These are phyloP conservation scores for Urosaurus nigricauda DNA, from an alignment of 2,797 vertebrate genomes.

Conservation along the genomic window DNA sequence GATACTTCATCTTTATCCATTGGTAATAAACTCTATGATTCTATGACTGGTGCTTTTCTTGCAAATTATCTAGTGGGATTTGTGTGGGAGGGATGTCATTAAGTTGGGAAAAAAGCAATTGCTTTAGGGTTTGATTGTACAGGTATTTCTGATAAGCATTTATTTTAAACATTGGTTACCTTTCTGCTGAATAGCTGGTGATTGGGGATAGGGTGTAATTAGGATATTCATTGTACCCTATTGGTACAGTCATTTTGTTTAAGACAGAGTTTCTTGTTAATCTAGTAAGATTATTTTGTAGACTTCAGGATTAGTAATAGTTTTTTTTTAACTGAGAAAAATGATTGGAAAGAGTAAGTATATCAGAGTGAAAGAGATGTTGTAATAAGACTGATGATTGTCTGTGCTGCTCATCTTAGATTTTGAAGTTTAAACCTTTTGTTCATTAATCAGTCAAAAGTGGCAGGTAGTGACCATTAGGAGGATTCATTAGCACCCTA, in stretches of 20 bases:
- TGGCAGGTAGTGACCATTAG: constrained; percentile 85
- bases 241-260: constrained; percentile 50
- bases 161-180: neutral
- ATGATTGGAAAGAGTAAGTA: constrained; percentile 53
- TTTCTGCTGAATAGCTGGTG: neutral
- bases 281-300: constrained; percentile 57
- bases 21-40: too few species aligned
- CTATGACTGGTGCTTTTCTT: neutral
- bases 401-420: constrained; percentile 73
- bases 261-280: constrained; percentile 47
- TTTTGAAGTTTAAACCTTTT: constrained; percentile 80
- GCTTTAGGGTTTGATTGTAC: neutral
- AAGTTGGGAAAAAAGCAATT: neutral
- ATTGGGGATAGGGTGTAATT: neutral
- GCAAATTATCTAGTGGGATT: neutral
- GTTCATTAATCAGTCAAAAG: constrained; percentile 81
- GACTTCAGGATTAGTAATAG: constrained; percentile 52
- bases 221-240: constrained; percentile 25
- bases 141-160: neutral
- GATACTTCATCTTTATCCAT: neutral
- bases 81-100: neutral
- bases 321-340: constrained; percentile 51
- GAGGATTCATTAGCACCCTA: constrained; percentile 91
- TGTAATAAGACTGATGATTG: constrained; percentile 73
- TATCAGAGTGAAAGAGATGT: constrained; percentile 60